These are phyloP conservation scores for Drosophila anceps DNA, from an alignment of 2,888 invertebrate genomes.

Conservation along the genomic window DNA sequence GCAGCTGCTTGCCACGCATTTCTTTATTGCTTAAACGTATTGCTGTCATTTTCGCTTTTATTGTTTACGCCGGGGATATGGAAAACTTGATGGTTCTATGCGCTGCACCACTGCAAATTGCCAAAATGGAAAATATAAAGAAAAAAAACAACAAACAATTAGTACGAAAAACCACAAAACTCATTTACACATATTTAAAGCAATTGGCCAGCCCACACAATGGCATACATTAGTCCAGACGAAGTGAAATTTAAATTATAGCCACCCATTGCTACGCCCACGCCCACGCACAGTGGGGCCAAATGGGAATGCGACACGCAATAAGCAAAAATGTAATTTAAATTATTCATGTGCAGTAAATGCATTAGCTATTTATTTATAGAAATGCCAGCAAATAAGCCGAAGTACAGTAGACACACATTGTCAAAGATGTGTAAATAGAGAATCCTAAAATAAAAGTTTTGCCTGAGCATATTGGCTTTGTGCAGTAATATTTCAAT, in stretches of 20 bases:
- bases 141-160: constrained; percentile 13
- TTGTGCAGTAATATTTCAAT: background rate
- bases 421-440: background rate
- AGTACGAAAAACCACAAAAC: constrained; percentile 17
- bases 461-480: background rate
- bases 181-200: constrained; percentile 13
- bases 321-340: constrained; percentile 38
- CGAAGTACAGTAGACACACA: constrained; percentile 9
- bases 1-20: constrained; percentile 53
- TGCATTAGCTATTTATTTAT: constrained; percentile 42
- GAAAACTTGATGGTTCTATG: constrained; percentile 39
- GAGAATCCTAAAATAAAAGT: background rate
- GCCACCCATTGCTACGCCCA: constrained; percentile 19
- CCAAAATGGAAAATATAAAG: background rate
- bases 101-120: constrained; percentile 57
- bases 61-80: constrained; percentile 61
- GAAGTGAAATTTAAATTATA: constrained; percentile 16
- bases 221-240: constrained; percentile 3
- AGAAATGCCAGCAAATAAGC: constrained; percentile 32
- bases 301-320: constrained; percentile 36
- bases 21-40: constrained; percentile 77
- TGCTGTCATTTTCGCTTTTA: constrained; percentile 78
- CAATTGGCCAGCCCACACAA: constrained; percentile 6
- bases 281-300: constrained; percentile 36
- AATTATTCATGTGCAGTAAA: constrained; percentile 30